phyloP scores from a whole-genome alignment of 2,113 vertebrate species.

The Uria aalge region DNA sequence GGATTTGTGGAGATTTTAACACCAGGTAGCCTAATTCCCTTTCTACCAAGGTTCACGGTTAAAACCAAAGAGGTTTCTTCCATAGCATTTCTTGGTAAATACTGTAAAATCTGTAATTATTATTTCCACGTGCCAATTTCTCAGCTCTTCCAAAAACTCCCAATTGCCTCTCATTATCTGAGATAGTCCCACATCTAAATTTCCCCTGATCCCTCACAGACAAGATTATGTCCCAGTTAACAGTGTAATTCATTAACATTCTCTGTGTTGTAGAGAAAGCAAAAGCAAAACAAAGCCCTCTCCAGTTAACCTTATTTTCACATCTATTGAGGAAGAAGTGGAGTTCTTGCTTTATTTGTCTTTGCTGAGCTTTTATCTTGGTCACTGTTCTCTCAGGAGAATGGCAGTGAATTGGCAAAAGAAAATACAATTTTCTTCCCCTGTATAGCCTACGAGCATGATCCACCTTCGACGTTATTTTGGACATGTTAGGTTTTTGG shows the following conservation, averaged over 20 bases:
- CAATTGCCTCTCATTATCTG: conserved; percentile 66
- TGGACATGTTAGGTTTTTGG: neutral
- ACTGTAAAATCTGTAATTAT: conserved; percentile 70
- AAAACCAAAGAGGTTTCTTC: conserved; percentile 22
- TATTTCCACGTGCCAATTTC: conserved; percentile 61
- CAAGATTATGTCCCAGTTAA: conserved; percentile 69
- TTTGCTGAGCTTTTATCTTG: conserved; percentile 38
- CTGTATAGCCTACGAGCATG: neutral
- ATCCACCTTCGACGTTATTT: neutral
- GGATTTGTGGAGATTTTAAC: conserved; percentile 56
- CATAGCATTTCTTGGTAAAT: conserved; percentile 39
- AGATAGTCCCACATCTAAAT: conserved; percentile 63
- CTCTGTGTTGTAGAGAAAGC: conserved; percentile 47
- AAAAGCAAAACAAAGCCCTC: conserved; percentile 48
- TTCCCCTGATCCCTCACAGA: conserved; percentile 63
- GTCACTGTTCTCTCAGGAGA: neutral
- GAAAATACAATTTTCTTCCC: neutral
- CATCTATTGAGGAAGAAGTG: conserved; percentile 15
- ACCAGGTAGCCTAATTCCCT: conserved; percentile 49
- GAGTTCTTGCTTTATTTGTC: conserved; percentile 36
- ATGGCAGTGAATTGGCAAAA: neutral
- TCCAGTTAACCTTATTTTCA: conserved; percentile 38
- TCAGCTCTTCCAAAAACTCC: conserved; percentile 39
- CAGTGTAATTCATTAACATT: conserved; percentile 65
- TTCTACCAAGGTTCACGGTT: neutral